Evolutionary conservation across 2,888 invertebrate species (phyloP).

Genomic region (Bimastos eiseni): DNA sequence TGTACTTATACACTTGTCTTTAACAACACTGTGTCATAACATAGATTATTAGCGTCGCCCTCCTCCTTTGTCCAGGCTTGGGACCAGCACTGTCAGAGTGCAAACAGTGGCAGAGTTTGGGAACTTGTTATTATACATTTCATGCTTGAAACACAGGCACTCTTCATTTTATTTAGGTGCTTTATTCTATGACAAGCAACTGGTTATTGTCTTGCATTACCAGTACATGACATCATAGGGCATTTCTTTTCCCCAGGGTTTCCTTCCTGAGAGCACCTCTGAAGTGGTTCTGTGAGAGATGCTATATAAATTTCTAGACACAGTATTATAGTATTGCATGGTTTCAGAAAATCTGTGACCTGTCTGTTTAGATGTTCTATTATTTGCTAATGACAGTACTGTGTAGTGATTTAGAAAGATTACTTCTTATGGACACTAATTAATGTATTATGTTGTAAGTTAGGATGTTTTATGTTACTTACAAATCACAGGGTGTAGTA

Average conservation of each 20-base stretch:
- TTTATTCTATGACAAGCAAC: not conserved
- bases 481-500: not conserved
- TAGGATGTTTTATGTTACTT: not conserved
- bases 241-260: too few relatives aligned
- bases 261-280: too few relatives aligned
- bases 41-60: too few relatives aligned
- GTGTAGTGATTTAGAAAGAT: not conserved
- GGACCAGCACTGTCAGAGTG: too few relatives aligned
- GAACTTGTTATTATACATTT: not conserved
- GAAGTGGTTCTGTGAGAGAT: too few relatives aligned
- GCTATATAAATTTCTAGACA: too few relatives aligned
- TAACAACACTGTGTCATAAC: too few relatives aligned
- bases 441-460: not conserved
- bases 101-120: not conserved
- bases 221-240: not conserved
- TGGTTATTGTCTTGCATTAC: not conserved
- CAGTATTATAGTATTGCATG: not conserved
- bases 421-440: too few relatives aligned
- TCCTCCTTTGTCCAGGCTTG: too few relatives aligned
- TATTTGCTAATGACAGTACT: not conserved
- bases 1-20: not conserved
- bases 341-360: not conserved
- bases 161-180: not conserved
- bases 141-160: not conserved
- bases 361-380: not conserved